These are phyloP conservation scores for Antheraea mylitta DNA, from an alignment of 1,140 invertebrate genomes.

Conservation along the genomic window DNA sequence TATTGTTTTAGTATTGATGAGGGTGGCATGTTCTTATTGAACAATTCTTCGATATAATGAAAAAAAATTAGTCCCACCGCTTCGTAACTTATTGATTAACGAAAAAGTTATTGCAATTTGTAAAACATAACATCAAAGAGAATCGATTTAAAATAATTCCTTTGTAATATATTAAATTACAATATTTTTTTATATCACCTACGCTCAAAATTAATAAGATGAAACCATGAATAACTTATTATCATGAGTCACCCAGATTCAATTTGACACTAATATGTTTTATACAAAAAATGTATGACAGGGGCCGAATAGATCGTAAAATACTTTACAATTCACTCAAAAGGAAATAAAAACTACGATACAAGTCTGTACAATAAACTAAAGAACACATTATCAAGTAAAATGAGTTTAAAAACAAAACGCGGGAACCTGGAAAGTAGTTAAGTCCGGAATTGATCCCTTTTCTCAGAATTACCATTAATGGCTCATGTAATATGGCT, in stretches of 20 bases:
- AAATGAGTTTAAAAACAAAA: constrained; percentile 8
- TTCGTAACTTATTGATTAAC: no score
- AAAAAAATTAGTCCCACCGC: no score
- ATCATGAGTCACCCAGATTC: not conserved
- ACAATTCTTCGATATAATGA: no score
- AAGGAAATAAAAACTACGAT: not conserved
- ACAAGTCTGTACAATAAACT: not conserved
- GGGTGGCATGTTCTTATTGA: no score
- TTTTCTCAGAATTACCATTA: constrained; percentile 18
- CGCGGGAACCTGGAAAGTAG: constrained; percentile 8
- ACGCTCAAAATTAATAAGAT: not conserved
- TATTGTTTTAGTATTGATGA: no score
- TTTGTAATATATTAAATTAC: not conserved
- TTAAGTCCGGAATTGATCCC: constrained; percentile 20
- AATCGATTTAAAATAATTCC: not conserved
- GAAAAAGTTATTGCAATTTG: no score
- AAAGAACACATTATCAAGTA: not conserved
- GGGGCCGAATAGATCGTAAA: not conserved
- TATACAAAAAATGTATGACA: not conserved
- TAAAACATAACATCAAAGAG: no score
- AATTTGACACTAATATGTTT: not conserved
- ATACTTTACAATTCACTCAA: not conserved
- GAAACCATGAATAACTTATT: not conserved
- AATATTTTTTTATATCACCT: not conserved
- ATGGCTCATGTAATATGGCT: constrained; percentile 28